phyloP scores from a whole-genome alignment of 2,113 vertebrate genomes.

The Atlantisia rogersi region DNA sequence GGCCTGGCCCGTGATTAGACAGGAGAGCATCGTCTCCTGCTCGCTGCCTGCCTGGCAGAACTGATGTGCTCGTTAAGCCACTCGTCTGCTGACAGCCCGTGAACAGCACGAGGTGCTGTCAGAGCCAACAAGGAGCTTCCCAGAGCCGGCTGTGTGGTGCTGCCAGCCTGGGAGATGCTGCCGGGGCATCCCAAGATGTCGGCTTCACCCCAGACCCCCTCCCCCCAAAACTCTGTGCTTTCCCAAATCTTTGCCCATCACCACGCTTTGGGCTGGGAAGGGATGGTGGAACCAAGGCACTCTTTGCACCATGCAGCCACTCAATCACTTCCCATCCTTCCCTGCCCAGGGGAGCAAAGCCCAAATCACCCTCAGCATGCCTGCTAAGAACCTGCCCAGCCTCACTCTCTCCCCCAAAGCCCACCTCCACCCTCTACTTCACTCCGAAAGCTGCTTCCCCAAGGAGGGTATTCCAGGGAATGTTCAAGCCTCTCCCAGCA shows the following conservation, averaged over 20 bases:
- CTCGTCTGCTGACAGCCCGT: neutral
- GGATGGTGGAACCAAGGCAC: neutral
- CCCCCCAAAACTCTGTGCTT: neutral
- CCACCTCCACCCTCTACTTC: neutral
- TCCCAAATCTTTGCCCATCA: neutral
- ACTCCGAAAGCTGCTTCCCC: fast-evolving
- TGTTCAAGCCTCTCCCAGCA: too few species aligned
- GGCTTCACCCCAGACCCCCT: neutral
- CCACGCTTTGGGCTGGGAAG: fast-evolving
- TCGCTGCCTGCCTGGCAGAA: neutral
- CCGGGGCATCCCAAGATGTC: fast-evolving
- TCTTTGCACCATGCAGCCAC: too few species aligned
- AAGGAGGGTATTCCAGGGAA: neutral
- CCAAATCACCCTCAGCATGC: fast-evolving
- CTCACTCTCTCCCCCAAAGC: neutral
- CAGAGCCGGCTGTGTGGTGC: fast-evolving
- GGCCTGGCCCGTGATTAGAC: neutral
- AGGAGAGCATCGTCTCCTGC: neutral
- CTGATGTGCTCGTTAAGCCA: neutral
- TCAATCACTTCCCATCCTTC: neutral
- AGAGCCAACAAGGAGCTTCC: neutral
- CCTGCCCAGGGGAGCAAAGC: fast-evolving
- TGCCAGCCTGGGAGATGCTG: neutral
- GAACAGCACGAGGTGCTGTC: neutral
- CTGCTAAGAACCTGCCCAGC: neutral